Base-by-base conservation (phyloP, 2,113 vertebrate genomes). In the Upupa epops region DNA sequence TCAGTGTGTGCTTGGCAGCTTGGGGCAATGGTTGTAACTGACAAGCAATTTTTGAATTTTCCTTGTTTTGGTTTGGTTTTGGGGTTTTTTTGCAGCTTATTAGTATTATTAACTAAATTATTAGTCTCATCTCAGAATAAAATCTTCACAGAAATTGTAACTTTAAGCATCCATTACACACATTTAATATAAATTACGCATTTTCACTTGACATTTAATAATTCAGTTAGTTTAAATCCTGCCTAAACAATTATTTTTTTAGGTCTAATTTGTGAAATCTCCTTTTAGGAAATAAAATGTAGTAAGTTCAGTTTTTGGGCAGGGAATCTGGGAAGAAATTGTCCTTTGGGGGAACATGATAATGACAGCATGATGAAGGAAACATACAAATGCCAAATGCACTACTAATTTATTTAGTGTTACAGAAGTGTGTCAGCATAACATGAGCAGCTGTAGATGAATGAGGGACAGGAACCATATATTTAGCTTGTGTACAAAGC, bases 191-290 rank as follows among this genome's bases (percentile, higher is more conserved):
- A 97, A 97, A 97, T 96, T 92, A 97, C 90, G 49, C 51, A 94
- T 97, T 95, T 93, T 22, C 19, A 66, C 46, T 86, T 74, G 63
- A 63, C 87, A 94, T 91, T 96, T 93, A 97, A 97, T 97, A 97
- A 96, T 96, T 96, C 61, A 96, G 63, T 93, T 88, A 86, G 65
- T 76, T 95, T 96, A 97, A 97, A 95, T 83, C 95, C 81, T 92
- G 22, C 93, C 48, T 93, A 96, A 97, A 81, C 92, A n/a, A 96
- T 83, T 3, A 68, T 10, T 69, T 79, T 69, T 24, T 8, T 74
- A n/a, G n/a, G 55, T 73, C 80, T 83, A 93, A 95, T 92, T 93
- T 92, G 86, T 91, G 63, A 89, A 92, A 76, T 81, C 46, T 92
- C 66, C 51, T 96, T 92, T 80, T 40, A 93, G 63, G 84, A 55